Evolutionary conservation across 1,140 invertebrate species (phyloP).

Genomic region (Ephestia elutella): DNA sequence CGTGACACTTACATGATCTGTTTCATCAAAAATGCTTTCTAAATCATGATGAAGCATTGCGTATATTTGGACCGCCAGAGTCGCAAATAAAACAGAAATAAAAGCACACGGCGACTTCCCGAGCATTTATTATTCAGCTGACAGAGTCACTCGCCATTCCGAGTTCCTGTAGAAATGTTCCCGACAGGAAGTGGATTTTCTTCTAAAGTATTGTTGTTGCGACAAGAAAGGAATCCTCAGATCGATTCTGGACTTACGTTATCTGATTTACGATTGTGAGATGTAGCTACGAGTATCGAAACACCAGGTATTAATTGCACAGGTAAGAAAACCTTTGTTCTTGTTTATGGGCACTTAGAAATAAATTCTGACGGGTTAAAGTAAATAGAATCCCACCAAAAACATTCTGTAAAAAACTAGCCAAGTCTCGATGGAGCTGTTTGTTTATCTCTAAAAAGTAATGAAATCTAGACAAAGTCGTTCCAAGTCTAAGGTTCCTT

Average conservation of each 20-base stretch:
- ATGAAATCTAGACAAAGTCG: too few relatives aligned
- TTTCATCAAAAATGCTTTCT: too few relatives aligned
- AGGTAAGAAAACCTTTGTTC: too few relatives aligned
- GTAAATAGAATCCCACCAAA: too few relatives aligned
- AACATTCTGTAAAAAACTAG: too few relatives aligned
- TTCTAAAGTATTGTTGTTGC: slow-evolving; percentile 38
- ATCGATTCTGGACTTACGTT: slow-evolving; percentile 18
- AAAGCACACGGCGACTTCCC: slow-evolving; percentile 35
- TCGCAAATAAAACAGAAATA: slow-evolving; percentile 32
- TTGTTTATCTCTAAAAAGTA: too few relatives aligned
- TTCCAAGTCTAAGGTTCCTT: too few relatives aligned
- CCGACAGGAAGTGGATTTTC: slow-evolving; percentile 30
- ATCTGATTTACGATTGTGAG: background rate
- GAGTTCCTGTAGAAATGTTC: slow-evolving; percentile 37
- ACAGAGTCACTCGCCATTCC: slow-evolving; percentile 43
- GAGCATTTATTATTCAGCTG: slow-evolving; percentile 49
- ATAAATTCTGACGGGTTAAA: too few relatives aligned
- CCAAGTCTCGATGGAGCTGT: too few relatives aligned
- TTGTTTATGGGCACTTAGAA: too few relatives aligned
- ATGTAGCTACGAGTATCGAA: background rate
- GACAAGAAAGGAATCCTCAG: slow-evolving; percentile 17
- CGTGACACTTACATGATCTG: too few relatives aligned
- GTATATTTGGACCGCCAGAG: slow-evolving; percentile 17
- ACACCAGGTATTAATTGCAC: too few relatives aligned
- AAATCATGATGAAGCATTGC: background rate